Conservation (phyloP, 2,797 vertebrate species). For the Microctenopoma lineatum region DNA sequence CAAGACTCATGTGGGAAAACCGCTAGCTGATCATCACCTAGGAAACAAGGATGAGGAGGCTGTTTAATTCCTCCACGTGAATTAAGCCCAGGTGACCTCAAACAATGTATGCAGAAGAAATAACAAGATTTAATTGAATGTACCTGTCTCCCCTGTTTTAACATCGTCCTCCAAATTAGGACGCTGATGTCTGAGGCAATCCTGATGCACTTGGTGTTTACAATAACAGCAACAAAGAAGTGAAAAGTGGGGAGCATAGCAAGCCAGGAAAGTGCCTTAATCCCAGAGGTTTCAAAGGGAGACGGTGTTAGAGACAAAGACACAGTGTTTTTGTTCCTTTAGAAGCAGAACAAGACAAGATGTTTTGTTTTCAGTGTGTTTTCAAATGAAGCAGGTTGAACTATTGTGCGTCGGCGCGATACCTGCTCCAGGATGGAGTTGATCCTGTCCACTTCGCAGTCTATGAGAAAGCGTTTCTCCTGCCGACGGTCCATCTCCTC, state of each 20-base stretch:
- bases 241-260: constrained; percentile 11
- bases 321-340: constrained; percentile 5
- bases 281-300: constrained; percentile 25
- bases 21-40: constrained; percentile 64
- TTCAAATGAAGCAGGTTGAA: constrained; percentile 1
- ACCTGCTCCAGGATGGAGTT: constrained; percentile 97
- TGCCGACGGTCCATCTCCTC: constrained; percentile 98
- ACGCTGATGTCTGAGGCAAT: constrained; percentile 43
- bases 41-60: constrained; percentile 69
- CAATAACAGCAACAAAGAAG: constrained; percentile 36
- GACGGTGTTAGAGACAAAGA: constrained; percentile 10
- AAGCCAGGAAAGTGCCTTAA: constrained; percentile 15
- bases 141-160: constrained; percentile 35
- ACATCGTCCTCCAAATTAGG: constrained; percentile 41
- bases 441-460: constrained; percentile 96
- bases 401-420: constrained; percentile 45
- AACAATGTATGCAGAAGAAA: constrained; percentile 30
- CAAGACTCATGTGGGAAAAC: constrained; percentile 44
- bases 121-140: constrained; percentile 54
- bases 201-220: constrained; percentile 37
- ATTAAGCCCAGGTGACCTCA: constrained; percentile 65
- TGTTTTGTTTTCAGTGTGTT: constrained; percentile 6
- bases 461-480: constrained; percentile 96
- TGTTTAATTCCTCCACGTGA: constrained; percentile 56
- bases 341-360: constrained; percentile 6